Base-by-base conservation (phyloP, 2,888 invertebrate genomes). In the Acrobasis repandana region DNA sequence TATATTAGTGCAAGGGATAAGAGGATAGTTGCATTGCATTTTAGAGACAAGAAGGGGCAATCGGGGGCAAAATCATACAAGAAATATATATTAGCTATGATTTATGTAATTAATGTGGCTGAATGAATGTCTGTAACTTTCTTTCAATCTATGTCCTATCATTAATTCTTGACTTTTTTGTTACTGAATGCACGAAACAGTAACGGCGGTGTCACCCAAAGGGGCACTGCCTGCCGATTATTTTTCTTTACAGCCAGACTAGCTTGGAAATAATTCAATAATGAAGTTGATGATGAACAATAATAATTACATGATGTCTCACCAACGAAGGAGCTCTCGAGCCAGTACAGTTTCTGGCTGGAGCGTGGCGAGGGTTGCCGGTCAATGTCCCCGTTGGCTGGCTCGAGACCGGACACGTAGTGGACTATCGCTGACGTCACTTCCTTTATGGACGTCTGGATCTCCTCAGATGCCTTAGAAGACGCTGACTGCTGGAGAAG, bases 401-500 rank as follows among this genome's bases (percentile, higher is more conserved):
- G 95, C 80, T 93, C 94, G 73, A 94, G 74, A 0, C 95, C 95
- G 67, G 95, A 95, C 65, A 97, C 97, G 93, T 97, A 97, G 85
- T 97, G 97, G 61, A 97, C 97, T 74, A 98, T 97, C 56, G 97
- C 97, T 72, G 97, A 97, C 67, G 97, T 97, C 69, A 97, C 97
- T 88, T 97, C 97, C 86, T 97, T 97, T 82, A 97, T 97, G 62
- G 97, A 97, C 67, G 96, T 95, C 81, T 96, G 96, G 65, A 97
- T 96, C 82, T 95, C 95, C 64, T 95, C 94, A 3, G 93, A 91
- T 1, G 93, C 91, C 68, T 92, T 93, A 50, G 92, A 85, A 49
- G 90, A 87, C 28, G 84, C 82, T 56, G 86, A 88, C 70, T 93
- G 91, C 58, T 93, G 90, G 66, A 95, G 88, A 59, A 95, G 80